Evolutionary conservation across 2,888 invertebrate genomes (phyloP).

Genomic region (Allygus modestus): DNA sequence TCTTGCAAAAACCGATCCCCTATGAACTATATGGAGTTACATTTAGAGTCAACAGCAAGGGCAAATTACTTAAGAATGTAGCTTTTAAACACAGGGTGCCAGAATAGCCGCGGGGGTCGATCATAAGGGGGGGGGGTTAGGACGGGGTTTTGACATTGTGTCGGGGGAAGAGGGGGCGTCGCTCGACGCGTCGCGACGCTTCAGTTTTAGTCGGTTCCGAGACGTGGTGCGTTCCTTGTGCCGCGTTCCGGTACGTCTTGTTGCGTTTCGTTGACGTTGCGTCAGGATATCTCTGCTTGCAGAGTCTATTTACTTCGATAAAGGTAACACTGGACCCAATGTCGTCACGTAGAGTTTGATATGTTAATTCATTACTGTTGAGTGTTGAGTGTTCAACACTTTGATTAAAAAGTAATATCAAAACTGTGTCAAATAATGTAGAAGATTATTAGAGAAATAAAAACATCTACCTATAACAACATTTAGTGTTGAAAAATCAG

Average conservation of each 20-base stretch:
- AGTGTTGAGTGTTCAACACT: too few species aligned
- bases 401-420: too few species aligned
- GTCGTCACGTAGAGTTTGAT: too few species aligned
- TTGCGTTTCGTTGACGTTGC: neutral
- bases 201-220: neutral
- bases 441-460: too few species aligned
- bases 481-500: too few species aligned
- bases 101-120: conserved; percentile 2
- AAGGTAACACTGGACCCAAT: conserved; percentile 4
- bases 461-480: too few species aligned
- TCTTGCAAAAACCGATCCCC: too few species aligned
- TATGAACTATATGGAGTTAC: too few species aligned
- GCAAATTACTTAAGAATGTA: neutral
- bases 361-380: too few species aligned
- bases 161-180: neutral
- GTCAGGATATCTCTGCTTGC: conserved; percentile 21
- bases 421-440: too few species aligned
- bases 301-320: conserved; percentile 1
- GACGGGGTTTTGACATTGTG: neutral
- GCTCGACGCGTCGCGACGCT: neutral
- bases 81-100: conserved; percentile 21
- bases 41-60: neutral
- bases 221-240: conserved; percentile 10
- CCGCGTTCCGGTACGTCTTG: neutral
- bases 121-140: neutral